These are phyloP conservation scores for Hydrozoanthus gracilis DNA, from an alignment of 92 coral and sea anemone genomes.

Conservation along the genomic window DNA sequence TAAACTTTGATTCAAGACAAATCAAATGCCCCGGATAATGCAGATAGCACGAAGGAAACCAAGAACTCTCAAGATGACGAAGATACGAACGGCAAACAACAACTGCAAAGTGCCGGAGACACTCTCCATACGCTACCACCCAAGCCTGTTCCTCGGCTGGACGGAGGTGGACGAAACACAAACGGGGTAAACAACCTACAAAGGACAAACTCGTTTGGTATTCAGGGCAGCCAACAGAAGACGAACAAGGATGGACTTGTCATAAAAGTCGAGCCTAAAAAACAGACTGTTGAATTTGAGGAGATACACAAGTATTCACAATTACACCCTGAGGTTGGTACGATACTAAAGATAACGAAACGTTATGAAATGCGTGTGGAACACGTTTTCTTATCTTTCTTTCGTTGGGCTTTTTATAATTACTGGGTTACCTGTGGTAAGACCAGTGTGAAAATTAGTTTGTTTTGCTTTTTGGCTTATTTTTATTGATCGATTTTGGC, in stretches of 20 bases:
- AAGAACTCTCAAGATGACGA: background rate
- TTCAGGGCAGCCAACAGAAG: background rate
- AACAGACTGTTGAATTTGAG: constrained; percentile 22
- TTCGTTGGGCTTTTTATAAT: too few species aligned
- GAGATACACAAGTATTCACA: constrained; percentile 26
- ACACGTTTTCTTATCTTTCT: too few species aligned
- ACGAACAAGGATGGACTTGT: constrained; percentile 1
- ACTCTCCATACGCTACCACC: background rate
- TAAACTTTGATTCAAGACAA: background rate
- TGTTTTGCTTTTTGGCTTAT: too few species aligned
- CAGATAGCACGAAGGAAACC: background rate
- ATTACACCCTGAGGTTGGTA: constrained; percentile 7
- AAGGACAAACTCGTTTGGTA: background rate
- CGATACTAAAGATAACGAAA: too few species aligned
- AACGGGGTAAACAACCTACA: background rate
- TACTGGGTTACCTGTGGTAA: too few species aligned
- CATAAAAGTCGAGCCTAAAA: constrained; percentile 32
- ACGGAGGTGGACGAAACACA: background rate
- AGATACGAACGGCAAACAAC: background rate
- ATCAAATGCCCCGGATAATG: background rate
- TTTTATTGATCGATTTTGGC: too few species aligned
- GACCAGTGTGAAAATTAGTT: too few species aligned
- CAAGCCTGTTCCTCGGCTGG: background rate
- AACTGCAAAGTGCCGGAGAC: background rate
- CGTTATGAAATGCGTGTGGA: too few species aligned